Conservation (phyloP, 2,888 invertebrate species). For the Chelonus formosanus region DNA sequence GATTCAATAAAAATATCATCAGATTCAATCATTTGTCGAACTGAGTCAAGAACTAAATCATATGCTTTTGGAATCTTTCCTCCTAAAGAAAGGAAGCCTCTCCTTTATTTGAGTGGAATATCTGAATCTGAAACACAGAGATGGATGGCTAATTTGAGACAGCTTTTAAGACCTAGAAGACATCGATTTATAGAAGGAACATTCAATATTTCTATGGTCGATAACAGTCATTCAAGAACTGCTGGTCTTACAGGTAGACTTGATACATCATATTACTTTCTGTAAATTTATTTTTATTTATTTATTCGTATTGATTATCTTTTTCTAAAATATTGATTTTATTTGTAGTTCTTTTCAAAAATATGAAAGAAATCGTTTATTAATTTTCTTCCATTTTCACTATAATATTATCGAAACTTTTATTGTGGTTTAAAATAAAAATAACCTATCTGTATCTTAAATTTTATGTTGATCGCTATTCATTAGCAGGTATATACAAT, state of each 20-base stretch:
- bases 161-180: slow-evolving; percentile 62
- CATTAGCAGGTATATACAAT: too few species aligned
- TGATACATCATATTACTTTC: too few species aligned
- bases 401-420: too few species aligned
- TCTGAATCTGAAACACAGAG: slow-evolving; percentile 73
- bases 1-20: slow-evolving; percentile 66
- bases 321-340: too few species aligned
- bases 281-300: slow-evolving; percentile 9
- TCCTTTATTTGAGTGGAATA: slow-evolving; percentile 72
- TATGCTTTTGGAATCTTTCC: slow-evolving; percentile 77
- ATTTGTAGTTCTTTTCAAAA: too few species aligned
- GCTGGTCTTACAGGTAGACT: slow-evolving; percentile 68
- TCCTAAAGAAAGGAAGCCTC: slow-evolving; percentile 69
- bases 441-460: too few species aligned
- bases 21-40: slow-evolving; percentile 71
- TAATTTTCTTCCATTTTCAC: too few species aligned
- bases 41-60: slow-evolving; percentile 74
- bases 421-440: too few species aligned
- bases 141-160: slow-evolving; percentile 72
- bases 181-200: slow-evolving; percentile 66
- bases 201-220: slow-evolving; percentile 72
- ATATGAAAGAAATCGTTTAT: too few species aligned
- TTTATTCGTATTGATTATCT: background rate
- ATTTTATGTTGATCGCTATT: too few species aligned
- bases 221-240: slow-evolving; percentile 72